Evolutionary conservation across 35 echinoderm and acorn worm species (phyloP).

Genomic region (Amphiura filiformis): DNA sequence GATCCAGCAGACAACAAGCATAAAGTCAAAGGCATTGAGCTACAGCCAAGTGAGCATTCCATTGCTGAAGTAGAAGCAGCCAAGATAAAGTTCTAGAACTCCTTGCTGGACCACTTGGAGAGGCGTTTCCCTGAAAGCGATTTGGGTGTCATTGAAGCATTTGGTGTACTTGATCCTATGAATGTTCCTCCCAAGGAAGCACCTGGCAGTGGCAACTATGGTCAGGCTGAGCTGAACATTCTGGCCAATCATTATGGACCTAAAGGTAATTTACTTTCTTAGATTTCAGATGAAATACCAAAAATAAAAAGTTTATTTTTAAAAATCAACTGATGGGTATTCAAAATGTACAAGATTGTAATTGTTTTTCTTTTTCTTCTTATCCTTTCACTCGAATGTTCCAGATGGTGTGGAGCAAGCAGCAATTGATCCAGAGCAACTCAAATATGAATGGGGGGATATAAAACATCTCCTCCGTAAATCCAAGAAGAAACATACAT

Average conservation of each 20-base stretch:
- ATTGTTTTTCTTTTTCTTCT: background rate
- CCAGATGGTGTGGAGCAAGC: background rate
- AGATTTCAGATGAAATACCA: background rate
- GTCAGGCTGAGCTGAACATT: background rate
- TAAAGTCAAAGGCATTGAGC: background rate
- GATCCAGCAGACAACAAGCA: background rate
- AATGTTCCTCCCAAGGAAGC: background rate
- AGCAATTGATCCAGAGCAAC: background rate
- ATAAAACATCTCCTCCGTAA: background rate
- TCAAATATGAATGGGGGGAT: background rate
- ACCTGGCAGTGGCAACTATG: background rate
- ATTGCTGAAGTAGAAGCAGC: background rate
- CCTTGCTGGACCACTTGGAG: background rate
- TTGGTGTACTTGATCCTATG: background rate
- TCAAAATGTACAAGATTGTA: background rate
- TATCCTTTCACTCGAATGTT: background rate
- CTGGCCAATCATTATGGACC: background rate
- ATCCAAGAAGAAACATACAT: background rate
- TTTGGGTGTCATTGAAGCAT: background rate
- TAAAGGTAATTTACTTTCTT: background rate
- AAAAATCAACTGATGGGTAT: background rate
- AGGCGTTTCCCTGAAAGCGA: background rate
- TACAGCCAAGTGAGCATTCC: background rate
- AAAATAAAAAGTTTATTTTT: background rate
- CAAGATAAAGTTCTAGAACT: background rate